phyloP scores from a whole-genome alignment of 2,797 vertebrate species.

The Ara ararauna region DNA sequence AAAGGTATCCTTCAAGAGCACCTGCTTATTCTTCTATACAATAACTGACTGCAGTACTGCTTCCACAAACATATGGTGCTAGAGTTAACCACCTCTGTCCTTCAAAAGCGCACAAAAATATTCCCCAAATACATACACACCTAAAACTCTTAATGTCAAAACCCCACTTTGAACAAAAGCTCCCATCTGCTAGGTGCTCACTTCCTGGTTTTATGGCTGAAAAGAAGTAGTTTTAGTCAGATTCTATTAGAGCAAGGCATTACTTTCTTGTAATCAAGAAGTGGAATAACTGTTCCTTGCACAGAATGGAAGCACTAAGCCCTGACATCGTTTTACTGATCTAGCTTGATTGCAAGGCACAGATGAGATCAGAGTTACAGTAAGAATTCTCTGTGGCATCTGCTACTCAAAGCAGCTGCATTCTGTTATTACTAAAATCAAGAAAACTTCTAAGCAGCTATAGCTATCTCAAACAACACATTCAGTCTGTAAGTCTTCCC shows the following conservation, averaged over 20 bases:
- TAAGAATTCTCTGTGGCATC: neutral
- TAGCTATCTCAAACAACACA: neutral
- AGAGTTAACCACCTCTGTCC: neutral
- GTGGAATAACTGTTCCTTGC: neutral
- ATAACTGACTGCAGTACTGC: neutral
- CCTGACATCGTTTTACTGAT: neutral
- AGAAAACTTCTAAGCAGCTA: neutral
- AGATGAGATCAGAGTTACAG: neutral
- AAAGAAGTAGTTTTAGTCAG: neutral
- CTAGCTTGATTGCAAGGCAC: neutral
- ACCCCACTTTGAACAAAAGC: neutral
- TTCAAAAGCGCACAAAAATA: neutral
- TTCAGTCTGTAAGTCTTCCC: neutral
- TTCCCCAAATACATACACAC: fast-evolving
- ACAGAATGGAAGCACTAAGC: neutral
- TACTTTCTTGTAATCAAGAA: neutral
- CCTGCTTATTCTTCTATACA: neutral
- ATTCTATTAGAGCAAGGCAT: neutral
- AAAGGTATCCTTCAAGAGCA: neutral
- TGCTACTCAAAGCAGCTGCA: neutral
- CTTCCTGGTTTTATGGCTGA: neutral
- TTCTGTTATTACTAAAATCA: neutral
- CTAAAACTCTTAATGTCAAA: neutral
- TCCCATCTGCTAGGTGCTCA: too few species aligned
- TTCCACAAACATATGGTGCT: neutral